Evolutionary conservation across 2,888 invertebrate genomes (phyloP).

Genomic region (Trissoscelio sp.): DNA sequence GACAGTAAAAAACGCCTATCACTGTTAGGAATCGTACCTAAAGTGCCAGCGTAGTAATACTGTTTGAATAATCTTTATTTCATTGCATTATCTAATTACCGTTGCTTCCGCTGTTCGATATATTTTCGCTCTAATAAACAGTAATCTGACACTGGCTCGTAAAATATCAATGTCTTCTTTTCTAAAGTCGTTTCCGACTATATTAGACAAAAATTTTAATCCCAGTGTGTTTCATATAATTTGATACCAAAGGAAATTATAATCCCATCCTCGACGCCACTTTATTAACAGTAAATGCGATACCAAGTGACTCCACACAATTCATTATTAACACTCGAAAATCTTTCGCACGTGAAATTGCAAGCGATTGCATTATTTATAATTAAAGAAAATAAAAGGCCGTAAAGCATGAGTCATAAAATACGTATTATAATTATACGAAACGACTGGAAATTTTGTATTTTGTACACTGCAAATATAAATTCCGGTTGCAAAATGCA

Average conservation of each 20-base stretch:
- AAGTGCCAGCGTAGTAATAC: not conserved
- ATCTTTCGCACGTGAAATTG: constrained; percentile 2
- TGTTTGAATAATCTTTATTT: constrained; percentile 39
- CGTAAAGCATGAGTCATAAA: constrained; percentile 7
- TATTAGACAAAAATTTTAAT: constrained; percentile 8
- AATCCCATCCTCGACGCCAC: constrained; percentile 1
- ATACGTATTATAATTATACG: not conserved
- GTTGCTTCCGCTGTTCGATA: constrained; percentile 61
- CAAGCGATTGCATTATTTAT: constrained; percentile 9
- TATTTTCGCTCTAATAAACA: constrained; percentile 63
- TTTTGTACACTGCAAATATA: constrained; percentile 4
- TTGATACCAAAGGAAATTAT: constrained; percentile 25
- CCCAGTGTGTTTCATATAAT: constrained; percentile 24
- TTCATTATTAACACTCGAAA: constrained; percentile 20
- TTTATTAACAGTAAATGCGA: constrained; percentile 34
- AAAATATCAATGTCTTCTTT: constrained; percentile 36
- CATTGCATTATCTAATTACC: constrained; percentile 55
- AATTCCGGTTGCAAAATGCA: not conserved
- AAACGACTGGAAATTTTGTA: constrained; percentile 12
- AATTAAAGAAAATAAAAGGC: constrained; percentile 12
- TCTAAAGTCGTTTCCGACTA: constrained; percentile 9
- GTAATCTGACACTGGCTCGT: constrained; percentile 25
- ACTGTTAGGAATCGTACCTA: constrained; percentile 15
- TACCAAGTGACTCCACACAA: not conserved
- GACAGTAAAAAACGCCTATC: constrained; percentile 14